Percentiles rank a stretch among this genome's conserved stretches.
These are phyloP conservation scores for Catharus ustulatus DNA, from an alignment of 2,797 vertebrate species.

Conservation along the genomic window DNA sequence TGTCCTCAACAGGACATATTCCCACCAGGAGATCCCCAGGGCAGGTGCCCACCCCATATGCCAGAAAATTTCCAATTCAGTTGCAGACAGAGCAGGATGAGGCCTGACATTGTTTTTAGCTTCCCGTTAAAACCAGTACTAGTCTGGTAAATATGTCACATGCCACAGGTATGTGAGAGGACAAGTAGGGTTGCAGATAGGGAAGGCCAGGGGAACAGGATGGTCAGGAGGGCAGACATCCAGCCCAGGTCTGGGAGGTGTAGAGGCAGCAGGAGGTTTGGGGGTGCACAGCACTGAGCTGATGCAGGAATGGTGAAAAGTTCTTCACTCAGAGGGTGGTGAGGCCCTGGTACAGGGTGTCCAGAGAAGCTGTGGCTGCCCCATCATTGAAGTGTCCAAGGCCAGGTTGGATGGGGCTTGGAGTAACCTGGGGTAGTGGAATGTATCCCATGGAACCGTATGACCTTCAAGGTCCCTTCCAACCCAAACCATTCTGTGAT, in stretches of 20 bases:
- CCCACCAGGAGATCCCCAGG: background rate
- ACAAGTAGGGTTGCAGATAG: background rate
- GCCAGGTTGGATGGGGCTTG: background rate
- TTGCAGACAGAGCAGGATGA: rapidly evolving
- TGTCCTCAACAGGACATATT: background rate
- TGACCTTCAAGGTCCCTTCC: background rate
- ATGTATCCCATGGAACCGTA: background rate
- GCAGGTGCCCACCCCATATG: background rate
- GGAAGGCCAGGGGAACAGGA: background rate
- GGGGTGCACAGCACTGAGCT: background rate
- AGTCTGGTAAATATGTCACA: background rate
- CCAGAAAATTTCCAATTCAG: background rate
- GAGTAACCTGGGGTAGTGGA: background rate
- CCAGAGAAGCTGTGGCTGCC: background rate
- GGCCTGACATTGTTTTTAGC: background rate
- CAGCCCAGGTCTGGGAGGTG: background rate
- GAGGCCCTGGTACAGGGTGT: background rate
- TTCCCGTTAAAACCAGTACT: conserved; percentile 26
- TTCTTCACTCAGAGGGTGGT: background rate
- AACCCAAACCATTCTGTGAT: background rate
- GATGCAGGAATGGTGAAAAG: rapidly evolving
- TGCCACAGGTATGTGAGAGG: background rate
- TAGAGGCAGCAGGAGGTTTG: background rate
- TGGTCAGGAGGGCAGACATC: background rate
- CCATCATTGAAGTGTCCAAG: background rate